phyloP scores from a whole-genome alignment of 1,140 invertebrate genomes.

The Brachionus asplanchnoidis region DNA sequence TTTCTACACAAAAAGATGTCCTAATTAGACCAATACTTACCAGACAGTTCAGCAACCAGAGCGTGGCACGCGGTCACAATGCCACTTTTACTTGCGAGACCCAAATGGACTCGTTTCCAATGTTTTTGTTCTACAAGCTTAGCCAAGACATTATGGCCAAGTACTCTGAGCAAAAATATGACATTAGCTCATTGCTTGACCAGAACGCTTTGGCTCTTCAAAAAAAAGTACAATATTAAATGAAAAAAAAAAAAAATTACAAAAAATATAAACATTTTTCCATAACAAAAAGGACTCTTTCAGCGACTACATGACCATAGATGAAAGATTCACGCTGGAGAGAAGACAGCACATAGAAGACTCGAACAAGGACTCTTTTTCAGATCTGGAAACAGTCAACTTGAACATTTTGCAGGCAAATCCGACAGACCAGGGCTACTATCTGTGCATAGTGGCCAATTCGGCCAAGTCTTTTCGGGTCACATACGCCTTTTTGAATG shows the following conservation, averaged over 20 bases:
- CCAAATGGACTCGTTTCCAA: slow-evolving; percentile 24
- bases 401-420: background rate
- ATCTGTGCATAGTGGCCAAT: slow-evolving; percentile 37
- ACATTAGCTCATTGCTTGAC: background rate
- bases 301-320: background rate
- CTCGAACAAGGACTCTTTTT: slow-evolving; percentile 29
- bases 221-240: slow-evolving; percentile 17
- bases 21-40: slow-evolving; percentile 30
- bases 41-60: slow-evolving; percentile 13
- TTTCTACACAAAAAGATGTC: background rate
- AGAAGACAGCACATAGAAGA: background rate
- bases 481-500: slow-evolving; percentile 22
- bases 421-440: background rate
- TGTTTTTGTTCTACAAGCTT: slow-evolving; percentile 29
- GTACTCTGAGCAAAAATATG: background rate
- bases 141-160: background rate
- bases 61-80: background rate
- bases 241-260: background rate
- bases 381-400: slow-evolving; percentile 25
- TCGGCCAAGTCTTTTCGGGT: slow-evolving; percentile 11
- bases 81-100: slow-evolving; percentile 35
- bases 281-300: background rate
- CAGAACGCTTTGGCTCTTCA: background rate
- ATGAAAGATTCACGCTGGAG: background rate
- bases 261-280: background rate